A percentile compares a stretch with the other conserved stretches of the same genome.
phyloP scores from a whole-genome alignment of 2,113 vertebrate genomes.

The Smithornis capensis region DNA sequence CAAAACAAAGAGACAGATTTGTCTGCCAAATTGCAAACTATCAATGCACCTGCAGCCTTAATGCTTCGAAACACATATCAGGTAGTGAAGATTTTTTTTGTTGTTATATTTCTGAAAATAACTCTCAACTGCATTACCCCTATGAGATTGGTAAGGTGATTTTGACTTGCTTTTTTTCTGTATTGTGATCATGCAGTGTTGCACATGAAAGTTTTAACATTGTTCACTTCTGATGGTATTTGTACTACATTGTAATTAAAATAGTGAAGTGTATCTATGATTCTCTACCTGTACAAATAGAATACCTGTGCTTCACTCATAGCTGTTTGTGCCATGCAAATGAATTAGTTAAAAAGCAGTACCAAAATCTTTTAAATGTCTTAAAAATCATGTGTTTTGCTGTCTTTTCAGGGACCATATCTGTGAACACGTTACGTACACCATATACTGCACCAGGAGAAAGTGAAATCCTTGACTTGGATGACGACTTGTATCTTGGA shows the following conservation, averaged over 20 bases:
- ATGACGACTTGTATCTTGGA: slow-evolving; percentile 94
- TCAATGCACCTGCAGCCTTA: neutral
- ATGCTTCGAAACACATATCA: neutral
- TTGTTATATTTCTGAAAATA: neutral
- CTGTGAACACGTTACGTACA: slow-evolving; percentile 92
- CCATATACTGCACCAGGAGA: slow-evolving; percentile 95
- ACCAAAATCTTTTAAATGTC: neutral
- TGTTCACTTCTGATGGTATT: neutral
- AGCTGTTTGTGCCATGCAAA: neutral
- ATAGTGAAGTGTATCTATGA: neutral
- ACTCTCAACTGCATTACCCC: neutral
- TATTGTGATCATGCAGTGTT: neutral
- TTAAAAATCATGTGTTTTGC: neutral
- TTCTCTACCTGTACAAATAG: neutral
- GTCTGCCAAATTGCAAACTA: neutral
- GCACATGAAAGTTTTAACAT: neutral
- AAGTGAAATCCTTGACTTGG: slow-evolving; percentile 96
- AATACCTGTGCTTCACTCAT: neutral
- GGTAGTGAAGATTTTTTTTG: neutral
- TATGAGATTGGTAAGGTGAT: neutral
- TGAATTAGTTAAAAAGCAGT: neutral
- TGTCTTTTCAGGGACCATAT: slow-evolving; percentile 85
- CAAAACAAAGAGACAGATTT: neutral
- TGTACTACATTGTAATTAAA: neutral
- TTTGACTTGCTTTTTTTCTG: neutral